Conservation (phyloP, 2,888 invertebrate species). For the Hypomecis punctinalis region DNA sequence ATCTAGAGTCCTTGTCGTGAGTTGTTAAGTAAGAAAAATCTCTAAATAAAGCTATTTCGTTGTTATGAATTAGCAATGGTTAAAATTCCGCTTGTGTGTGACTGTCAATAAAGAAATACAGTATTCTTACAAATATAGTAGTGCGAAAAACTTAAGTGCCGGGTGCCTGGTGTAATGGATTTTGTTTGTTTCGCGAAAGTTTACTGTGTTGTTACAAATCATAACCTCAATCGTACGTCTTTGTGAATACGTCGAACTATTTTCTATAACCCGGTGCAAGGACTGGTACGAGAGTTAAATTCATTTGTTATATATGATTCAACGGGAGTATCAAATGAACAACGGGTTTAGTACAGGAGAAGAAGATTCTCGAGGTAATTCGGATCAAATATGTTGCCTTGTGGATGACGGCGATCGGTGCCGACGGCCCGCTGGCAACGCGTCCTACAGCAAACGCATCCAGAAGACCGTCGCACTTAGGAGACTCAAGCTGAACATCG, state of each 20-base stretch:
- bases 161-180: constrained; percentile 56
- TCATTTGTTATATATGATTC: constrained; percentile 83
- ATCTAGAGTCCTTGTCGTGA: constrained; percentile 8
- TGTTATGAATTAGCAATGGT: constrained; percentile 60
- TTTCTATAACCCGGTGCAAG: constrained; percentile 65
- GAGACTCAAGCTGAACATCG: constrained; percentile 94
- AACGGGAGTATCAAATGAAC: constrained; percentile 87
- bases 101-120: constrained; percentile 60
- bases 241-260: constrained; percentile 77
- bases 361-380: constrained; percentile 94
- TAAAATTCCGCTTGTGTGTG: constrained; percentile 61
- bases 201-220: constrained; percentile 69
- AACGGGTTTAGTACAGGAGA: constrained; percentile 97
- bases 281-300: constrained; percentile 64
- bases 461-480: constrained; percentile 97
- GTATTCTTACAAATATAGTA: constrained; percentile 44
- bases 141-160: constrained; percentile 48
- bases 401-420: constrained; percentile 95
- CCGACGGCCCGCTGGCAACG: constrained; percentile 95
- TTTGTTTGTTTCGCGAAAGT: constrained; percentile 60
- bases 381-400: constrained; percentile 96
- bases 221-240: constrained; percentile 77
- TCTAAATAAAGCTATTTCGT: constrained; percentile 32
- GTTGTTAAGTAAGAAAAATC: constrained; percentile 22
- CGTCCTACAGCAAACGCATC: constrained; percentile 98